phyloP scores from a whole-genome alignment of 2,797 vertebrate species.

The Hemitrygon akajei region DNA sequence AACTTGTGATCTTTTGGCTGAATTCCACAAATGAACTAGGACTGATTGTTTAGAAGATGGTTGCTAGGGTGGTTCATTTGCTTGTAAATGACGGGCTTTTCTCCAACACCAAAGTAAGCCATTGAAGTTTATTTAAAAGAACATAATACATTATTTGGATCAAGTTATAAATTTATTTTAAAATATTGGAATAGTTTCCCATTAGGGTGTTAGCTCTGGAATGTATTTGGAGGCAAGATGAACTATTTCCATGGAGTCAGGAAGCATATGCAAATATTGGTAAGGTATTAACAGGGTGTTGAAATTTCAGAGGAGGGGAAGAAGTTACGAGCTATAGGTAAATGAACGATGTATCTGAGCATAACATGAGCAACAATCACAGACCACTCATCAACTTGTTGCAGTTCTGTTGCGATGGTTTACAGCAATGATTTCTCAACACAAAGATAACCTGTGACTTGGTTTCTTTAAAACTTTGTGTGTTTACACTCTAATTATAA shows the following conservation, averaged over 20 bases:
- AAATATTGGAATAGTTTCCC: not conserved
- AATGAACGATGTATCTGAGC: not conserved
- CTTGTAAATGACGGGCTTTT: not conserved
- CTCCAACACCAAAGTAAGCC: not conserved
- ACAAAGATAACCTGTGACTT: not conserved
- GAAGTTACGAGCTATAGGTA: not conserved
- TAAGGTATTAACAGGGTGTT: not conserved
- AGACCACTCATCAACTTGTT: not conserved
- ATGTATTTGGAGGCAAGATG: not conserved
- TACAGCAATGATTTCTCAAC: not conserved
- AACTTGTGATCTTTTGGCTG: not conserved
- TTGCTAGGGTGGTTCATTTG: not conserved
- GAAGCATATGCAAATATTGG: not conserved
- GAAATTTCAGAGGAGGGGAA: not conserved
- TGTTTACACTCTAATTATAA: not conserved
- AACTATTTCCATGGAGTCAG: not conserved
- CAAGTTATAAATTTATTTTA: not conserved
- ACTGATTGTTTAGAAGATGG: not conserved
- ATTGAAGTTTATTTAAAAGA: not conserved
- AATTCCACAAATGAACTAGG: not conserved
- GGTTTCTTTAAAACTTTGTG: not conserved
- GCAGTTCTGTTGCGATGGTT: not conserved
- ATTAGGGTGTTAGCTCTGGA: not conserved
- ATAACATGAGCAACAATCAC: no score
- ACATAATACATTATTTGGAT: no score